These are phyloP conservation scores for Dryobotodes eremita DNA, from an alignment of 2,888 invertebrate species.

Conservation along the genomic window DNA sequence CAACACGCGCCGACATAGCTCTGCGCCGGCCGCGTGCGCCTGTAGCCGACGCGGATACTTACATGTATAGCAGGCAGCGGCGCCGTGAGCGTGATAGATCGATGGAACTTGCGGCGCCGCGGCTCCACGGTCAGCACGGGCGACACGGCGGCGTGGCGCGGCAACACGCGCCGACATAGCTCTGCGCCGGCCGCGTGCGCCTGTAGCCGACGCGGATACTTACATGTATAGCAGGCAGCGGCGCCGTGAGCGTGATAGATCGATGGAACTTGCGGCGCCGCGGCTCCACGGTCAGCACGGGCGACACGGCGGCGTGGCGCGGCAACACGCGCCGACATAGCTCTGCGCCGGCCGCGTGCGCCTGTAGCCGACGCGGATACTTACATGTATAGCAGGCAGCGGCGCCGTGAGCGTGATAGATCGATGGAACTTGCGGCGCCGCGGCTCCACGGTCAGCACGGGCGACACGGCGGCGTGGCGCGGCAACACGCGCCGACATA, in stretches of 20 bases:
- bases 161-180: conserved; percentile 96
- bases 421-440: conserved; percentile 99
- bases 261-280: conserved; percentile 99
- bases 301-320: conserved; percentile 98
- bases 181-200: conserved; percentile 70
- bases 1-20: conserved; percentile 96
- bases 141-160: conserved; percentile 98
- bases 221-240: conserved; percentile 91
- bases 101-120: conserved; percentile 99
- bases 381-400: conserved; percentile 88
- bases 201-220: too few species aligned
- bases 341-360: conserved; percentile 70
- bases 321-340: conserved; percentile 97
- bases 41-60: too few species aligned
- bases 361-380: too few species aligned
- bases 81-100: conserved; percentile 99
- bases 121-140: conserved; percentile 99
- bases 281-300: conserved; percentile 99
- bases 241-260: conserved; percentile 99
- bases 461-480: conserved; percentile 99
- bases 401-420: conserved; percentile 99
- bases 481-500: conserved; percentile 96
- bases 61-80: conserved; percentile 92
- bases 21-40: too few species aligned
- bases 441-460: conserved; percentile 99